phyloP scores from a whole-genome alignment of 2,888 invertebrate species.

The Anagyrus pseudococci region DNA sequence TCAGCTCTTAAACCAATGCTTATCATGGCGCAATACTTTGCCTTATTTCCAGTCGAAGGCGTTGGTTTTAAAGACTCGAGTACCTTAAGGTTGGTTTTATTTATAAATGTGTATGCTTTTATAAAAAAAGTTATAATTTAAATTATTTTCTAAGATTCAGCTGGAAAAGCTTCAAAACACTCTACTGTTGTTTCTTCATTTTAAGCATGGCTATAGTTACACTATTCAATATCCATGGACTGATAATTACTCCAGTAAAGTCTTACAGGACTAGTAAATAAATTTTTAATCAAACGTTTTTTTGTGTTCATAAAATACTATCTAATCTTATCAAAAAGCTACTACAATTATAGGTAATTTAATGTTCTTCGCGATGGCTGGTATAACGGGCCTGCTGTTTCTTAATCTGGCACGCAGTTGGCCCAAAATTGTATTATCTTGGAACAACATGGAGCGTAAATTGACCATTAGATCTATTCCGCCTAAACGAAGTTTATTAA shows the following conservation, averaged over 20 bases:
- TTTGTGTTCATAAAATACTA: constrained; percentile 23
- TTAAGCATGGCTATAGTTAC: constrained; percentile 45
- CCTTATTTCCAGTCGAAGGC: constrained; percentile 65
- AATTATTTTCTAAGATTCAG: constrained; percentile 51
- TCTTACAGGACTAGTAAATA: constrained; percentile 55
- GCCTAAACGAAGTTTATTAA: too few relatives aligned
- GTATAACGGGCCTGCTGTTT: constrained; percentile 65
- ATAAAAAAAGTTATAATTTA: too few relatives aligned
- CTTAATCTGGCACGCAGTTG: constrained; percentile 65
- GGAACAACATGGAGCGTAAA: constrained; percentile 63
- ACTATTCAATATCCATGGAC: constrained; percentile 47
- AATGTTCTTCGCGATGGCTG: constrained; percentile 67
- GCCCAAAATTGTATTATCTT: constrained; percentile 64
- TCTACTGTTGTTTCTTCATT: constrained; percentile 48
- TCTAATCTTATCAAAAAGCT: neutral
- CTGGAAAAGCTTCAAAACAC: constrained; percentile 56
- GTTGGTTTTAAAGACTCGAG: constrained; percentile 60
- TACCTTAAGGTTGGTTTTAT: constrained; percentile 54
- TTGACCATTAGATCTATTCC: constrained; percentile 54
- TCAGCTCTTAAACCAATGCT: constrained; percentile 64
- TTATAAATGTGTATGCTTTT: too few relatives aligned
- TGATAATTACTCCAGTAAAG: constrained; percentile 47
- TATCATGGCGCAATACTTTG: constrained; percentile 64
- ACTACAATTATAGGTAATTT: constrained; percentile 52
- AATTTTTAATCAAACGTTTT: too few relatives aligned